Evolutionary conservation across 2,113 vertebrate species (phyloP), one percentile per base, ranked within the genome.

Genomic region (Larimichthys crocea): DNA sequence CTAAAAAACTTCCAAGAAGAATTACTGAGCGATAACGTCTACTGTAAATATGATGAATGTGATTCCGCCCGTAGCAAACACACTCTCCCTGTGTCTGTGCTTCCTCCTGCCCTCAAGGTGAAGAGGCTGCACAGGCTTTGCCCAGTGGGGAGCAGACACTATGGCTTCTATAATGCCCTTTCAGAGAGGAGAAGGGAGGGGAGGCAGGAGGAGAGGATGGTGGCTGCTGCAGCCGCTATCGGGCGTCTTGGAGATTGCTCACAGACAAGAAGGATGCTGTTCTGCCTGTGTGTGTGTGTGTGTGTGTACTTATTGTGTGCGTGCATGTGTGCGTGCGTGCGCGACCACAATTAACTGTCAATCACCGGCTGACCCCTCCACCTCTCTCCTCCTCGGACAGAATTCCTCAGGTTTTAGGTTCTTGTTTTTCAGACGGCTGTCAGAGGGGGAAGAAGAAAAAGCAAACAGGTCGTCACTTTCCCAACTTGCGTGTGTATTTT

Each of bases 291-390:
- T 24, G 79, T 80, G 76, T 5, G 6, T 35, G 31, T 35, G 31
- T 82, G 78, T 77, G 64, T 62, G 17, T 11, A 20, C 44, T 50
- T 31, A 75, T 31, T 74, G 60, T 26, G 63, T 42, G 66, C 57
- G 77, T 67, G 67, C 48, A 24, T 29, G 82, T 24, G 69, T 24
- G 67, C 48, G 31, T 29, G 82, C 31, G 69, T 24, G 60, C 26
- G 53, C 60, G 44, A 50, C 77, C n/a, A 85, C 90, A 91, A 90
- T 92, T 89, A 93, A 72, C 77, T 91, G 93, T 88, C 91, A 93
- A 68, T 94, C 90, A 92, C 10, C 10, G 35, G 52, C 40, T 79
- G 86, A 91, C 87, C 91, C 35, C 80, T 79, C 64, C 80, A 74
- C 65, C 85, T 46, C 74, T 75, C 80, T 78, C 80, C 65, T 63